Evolutionary conservation across 2,113 vertebrate species (phyloP), one percentile per base, ranked within the genome.

Genomic region (Epinephelus cyanopodus): DNA sequence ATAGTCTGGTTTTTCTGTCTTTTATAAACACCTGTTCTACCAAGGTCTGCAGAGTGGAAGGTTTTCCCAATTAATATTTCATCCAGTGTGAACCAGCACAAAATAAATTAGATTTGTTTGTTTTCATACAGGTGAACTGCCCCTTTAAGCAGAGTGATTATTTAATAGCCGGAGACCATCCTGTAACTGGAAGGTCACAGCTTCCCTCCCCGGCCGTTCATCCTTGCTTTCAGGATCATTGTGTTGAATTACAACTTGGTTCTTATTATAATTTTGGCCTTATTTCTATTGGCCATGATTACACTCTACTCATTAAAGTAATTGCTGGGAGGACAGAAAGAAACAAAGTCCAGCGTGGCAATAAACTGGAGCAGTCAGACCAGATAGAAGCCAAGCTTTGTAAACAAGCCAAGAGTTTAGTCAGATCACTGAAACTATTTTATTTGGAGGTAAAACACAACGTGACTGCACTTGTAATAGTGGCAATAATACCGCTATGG

Each of bases 391-490:
- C 50, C 29, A 71, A 72, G 19, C 42, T 18, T 39, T 39, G 15
- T 37, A 5, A 54, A 25, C n/a, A 54, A 42, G n/a, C 50, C 23
- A 65, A 25, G 18, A 56, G 33, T 45, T 63, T 54, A 27, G 29
- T 47, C 37, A 71, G 48, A 78, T 45, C 54, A 25, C 10, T 42
- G n/a, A 68, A 58, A 60, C 27, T 37, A 67, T 25, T 67, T 48
- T 57, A 47, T 48, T 18, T 67, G 23, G 17, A 50, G 10, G 25
- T 50, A 29, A 57, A 47, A 47, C 39, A 47, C 23, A 47, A 9
- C 45, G 17, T 23, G 60, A 21, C 19, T n/a, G 12, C 27, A 50
- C 17, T 23, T 79, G 23, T 12, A 27, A 33, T 39, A 19, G 56
- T 0, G 3, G 1, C 48, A 52, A 50, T 12, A 19, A 50, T 67